Conservation (phyloP, 92 coral and sea anemone species). For the Epizoanthus stellaris region DNA sequence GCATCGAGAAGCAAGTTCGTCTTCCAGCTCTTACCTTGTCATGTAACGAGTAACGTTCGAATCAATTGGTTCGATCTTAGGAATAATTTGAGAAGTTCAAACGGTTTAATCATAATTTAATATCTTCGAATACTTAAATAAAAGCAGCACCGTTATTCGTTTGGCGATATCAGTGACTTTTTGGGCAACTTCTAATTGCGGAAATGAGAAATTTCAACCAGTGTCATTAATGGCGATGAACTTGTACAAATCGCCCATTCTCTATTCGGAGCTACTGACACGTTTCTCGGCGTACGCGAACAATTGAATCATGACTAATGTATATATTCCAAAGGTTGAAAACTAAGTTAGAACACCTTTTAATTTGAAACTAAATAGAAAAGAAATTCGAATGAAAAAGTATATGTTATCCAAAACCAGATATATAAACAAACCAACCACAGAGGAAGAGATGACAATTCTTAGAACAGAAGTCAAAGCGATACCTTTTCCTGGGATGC, state of each 20-base stretch:
- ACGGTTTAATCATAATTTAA: not conserved
- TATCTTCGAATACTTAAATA: not conserved
- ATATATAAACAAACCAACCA: conserved; percentile 25
- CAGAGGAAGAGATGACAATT: conserved; percentile 6
- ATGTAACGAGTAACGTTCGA: not conserved
- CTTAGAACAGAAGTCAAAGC: not conserved
- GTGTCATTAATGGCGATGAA: conserved; percentile 19
- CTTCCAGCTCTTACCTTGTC: not conserved
- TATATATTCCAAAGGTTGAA: not conserved
- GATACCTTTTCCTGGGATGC: conserved; percentile 42
- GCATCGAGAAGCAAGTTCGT: not conserved
- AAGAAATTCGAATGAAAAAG: conserved; percentile 16
- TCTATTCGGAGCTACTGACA: not conserved
- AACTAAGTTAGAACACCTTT: not conserved
- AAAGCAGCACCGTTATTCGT: not conserved
- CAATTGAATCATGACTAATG: not conserved
- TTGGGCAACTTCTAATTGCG: conserved; percentile 19
- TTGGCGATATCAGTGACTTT: not conserved
- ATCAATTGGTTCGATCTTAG: not conserved
- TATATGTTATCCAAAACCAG: not conserved
- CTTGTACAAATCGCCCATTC: not conserved
- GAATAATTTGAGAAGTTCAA: not conserved
- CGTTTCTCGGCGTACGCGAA: not conserved
- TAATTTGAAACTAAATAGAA: not conserved
- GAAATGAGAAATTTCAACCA: conserved; percentile 15